Evolutionary conservation across 2,113 vertebrate species (phyloP).

Genomic region (Burhinus bistriatus): DNA sequence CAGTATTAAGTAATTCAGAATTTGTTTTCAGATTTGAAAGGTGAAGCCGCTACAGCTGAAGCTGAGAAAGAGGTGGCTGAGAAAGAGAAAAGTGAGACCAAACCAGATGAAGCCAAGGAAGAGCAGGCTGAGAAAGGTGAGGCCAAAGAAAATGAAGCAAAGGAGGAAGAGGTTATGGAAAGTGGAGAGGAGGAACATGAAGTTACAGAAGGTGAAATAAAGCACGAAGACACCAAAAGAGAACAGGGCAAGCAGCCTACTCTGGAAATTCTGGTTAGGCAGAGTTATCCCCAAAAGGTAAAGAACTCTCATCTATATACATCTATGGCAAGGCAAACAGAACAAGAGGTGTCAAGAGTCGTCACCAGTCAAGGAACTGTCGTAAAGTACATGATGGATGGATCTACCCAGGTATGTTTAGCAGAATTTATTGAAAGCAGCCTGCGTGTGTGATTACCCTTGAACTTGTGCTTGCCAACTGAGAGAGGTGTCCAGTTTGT

Average conservation of each 20-base stretch:
- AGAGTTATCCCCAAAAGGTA: conserved; percentile 78
- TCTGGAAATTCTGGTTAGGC: conserved; percentile 79
- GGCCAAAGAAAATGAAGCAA: neutral
- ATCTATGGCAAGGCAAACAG: conserved; percentile 8
- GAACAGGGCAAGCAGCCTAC: neutral
- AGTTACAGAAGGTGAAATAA: neutral
- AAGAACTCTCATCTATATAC: conserved; percentile 55
- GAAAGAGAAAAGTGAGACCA: neutral
- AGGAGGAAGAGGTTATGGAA: neutral
- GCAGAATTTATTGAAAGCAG: neutral
- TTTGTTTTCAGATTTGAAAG: conserved; percentile 12
- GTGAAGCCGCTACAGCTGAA: neutral
- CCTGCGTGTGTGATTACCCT: neutral
- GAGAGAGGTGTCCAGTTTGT: neutral
- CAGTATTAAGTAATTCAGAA: neutral
- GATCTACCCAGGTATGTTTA: conserved; percentile 83
- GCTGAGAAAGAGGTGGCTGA: neutral
- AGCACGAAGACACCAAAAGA: neutral
- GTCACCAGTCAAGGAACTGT: conserved; percentile 86
- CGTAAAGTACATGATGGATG: conserved; percentile 83
- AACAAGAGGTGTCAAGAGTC: conserved; percentile 81
- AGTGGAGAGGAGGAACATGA: neutral
- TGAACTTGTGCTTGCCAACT: neutral
- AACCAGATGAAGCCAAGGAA: neutral
- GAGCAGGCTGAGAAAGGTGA: neutral